A percentile compares a stretch with the other conserved stretches of the same genome.
Evolutionary conservation across 2,888 invertebrate species (phyloP).

Genomic region (Zelleria hepariella): DNA sequence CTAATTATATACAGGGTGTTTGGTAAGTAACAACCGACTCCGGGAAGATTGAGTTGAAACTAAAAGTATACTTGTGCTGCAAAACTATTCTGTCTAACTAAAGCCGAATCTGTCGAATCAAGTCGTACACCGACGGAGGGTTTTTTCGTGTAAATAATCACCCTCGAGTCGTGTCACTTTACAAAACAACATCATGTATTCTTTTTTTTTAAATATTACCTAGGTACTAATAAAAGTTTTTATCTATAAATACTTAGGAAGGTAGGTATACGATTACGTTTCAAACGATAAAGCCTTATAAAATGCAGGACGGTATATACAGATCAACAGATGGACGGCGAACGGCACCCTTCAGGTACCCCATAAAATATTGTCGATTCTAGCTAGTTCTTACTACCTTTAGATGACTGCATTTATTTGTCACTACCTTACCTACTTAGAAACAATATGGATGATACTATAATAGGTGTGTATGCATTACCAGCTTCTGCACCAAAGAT

Average conservation of each 20-base stretch:
- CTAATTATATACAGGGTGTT: too few relatives aligned
- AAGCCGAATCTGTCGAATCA: background rate
- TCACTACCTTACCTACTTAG: background rate
- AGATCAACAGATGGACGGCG: too few relatives aligned
- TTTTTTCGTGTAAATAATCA: too few relatives aligned
- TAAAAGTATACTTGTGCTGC: background rate
- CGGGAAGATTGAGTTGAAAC: background rate
- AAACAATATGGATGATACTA: background rate
- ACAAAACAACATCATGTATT: too few relatives aligned
- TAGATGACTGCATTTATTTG: background rate
- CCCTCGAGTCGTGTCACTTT: too few relatives aligned
- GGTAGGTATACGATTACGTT: background rate
- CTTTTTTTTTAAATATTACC: too few relatives aligned
- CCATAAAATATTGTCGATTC: too few relatives aligned
- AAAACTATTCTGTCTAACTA: background rate
- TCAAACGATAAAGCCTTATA: background rate
- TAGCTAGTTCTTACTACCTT: too few relatives aligned
- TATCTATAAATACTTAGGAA: background rate
- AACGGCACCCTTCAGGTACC: too few relatives aligned
- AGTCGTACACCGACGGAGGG: background rate
- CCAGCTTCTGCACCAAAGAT: conserved; percentile 41
- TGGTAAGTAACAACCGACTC: background rate
- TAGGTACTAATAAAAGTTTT: too few relatives aligned
- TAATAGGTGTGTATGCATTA: conserved; percentile 22
- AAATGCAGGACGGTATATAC: too few relatives aligned